phyloP scores from a whole-genome alignment of 2,797 vertebrate genomes.

The Sebastes cheni region DNA sequence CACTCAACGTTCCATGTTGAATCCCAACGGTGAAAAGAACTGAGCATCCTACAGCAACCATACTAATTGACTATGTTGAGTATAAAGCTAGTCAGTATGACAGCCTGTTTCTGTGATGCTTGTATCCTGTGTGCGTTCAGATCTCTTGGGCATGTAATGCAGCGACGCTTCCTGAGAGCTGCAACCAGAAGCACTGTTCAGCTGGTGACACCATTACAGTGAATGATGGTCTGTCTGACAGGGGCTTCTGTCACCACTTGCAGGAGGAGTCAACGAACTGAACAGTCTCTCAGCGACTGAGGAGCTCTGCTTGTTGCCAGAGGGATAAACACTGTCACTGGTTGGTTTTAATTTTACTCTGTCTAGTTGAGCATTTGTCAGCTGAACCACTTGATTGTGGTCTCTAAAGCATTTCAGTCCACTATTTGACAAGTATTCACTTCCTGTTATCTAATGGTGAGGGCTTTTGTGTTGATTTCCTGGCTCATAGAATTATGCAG shows the following conservation, averaged over 20 bases:
- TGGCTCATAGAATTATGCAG: not conserved
- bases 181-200: slow-evolving; percentile 41
- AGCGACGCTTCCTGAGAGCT: slow-evolving; percentile 52
- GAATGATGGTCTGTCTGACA: slow-evolving; percentile 69
- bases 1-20: not conserved
- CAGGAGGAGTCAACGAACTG: slow-evolving; percentile 61
- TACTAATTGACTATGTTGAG: slow-evolving; percentile 45
- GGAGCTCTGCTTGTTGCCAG: slow-evolving; percentile 55
- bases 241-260: slow-evolving; percentile 61
- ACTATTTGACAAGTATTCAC: slow-evolving; percentile 32
- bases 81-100: slow-evolving; percentile 37
- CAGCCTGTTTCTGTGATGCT: slow-evolving; percentile 35
- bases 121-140: slow-evolving; percentile 48
- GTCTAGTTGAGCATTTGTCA: slow-evolving; percentile 56
- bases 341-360: slow-evolving; percentile 52
- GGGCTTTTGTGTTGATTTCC: not conserved
- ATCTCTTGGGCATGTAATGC: slow-evolving; percentile 59
- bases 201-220: slow-evolving; percentile 64
- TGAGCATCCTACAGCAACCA: slow-evolving; percentile 20
- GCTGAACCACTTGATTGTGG: slow-evolving; percentile 32
- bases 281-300: slow-evolving; percentile 49
- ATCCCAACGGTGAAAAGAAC: slow-evolving; percentile 6
- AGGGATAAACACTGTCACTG: slow-evolving; percentile 66
- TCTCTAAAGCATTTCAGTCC: slow-evolving; percentile 34
- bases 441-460: slow-evolving; percentile 22